These are phyloP conservation scores for Cremastobaeus sp. DNA, from an alignment of 2,888 invertebrate species.

Conservation along the genomic window DNA sequence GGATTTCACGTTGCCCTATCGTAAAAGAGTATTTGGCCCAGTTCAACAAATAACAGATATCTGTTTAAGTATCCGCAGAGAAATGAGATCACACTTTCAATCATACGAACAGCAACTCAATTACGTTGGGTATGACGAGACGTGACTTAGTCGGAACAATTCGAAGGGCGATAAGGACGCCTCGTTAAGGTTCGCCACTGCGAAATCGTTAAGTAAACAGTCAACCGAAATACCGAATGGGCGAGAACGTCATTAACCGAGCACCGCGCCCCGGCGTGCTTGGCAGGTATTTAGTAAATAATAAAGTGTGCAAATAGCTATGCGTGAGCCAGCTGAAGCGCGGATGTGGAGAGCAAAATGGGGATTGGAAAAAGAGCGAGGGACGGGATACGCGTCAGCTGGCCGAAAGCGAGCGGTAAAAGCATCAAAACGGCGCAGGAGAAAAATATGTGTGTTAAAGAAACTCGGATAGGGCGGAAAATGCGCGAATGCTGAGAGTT, in stretches of 20 bases:
- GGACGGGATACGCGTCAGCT: slow-evolving; percentile 55
- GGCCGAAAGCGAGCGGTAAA: slow-evolving; percentile 51
- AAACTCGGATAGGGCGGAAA: slow-evolving; percentile 42
- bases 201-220: slow-evolving; percentile 65
- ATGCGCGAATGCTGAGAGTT: slow-evolving; percentile 33
- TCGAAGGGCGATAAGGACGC: background rate
- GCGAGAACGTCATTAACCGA: slow-evolving; percentile 63
- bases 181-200: slow-evolving; percentile 1
- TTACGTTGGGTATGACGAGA: background rate
- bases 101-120: slow-evolving; percentile 25
- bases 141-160: slow-evolving; percentile 13
- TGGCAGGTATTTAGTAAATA: slow-evolving; percentile 60
- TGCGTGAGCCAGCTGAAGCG: slow-evolving; percentile 53
- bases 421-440: slow-evolving; percentile 48
- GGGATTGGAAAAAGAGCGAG: background rate
- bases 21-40: too few relatives aligned
- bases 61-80: slow-evolving; percentile 24
- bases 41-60: too few relatives aligned
- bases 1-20: too few relatives aligned
- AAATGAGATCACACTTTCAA: slow-evolving; percentile 18
- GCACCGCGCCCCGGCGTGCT: slow-evolving; percentile 22
- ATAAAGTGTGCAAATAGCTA: slow-evolving; percentile 63
- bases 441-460: slow-evolving; percentile 51
- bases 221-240: slow-evolving; percentile 63
- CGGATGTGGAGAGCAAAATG: slow-evolving; percentile 30